Conservation (phyloP, 2,888 invertebrate genomes). For the Chamaedrilus cognettii region DNA sequence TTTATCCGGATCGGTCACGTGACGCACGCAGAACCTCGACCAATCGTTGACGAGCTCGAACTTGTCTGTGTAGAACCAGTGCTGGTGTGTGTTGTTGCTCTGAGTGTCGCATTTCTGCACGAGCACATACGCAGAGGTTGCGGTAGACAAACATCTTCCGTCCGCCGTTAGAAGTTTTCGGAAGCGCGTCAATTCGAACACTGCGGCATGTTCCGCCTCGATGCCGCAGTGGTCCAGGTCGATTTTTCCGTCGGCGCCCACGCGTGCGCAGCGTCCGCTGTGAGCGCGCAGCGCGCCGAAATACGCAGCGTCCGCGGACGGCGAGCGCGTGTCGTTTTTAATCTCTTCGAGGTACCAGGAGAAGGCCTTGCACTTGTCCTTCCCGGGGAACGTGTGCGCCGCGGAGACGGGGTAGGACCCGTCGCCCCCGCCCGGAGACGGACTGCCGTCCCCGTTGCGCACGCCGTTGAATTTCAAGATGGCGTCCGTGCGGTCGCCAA, state of each 20-base stretch:
- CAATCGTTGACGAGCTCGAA: constrained; percentile 21
- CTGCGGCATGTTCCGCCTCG: constrained; percentile 17
- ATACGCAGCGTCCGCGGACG: constrained; percentile 19
- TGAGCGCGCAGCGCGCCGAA: constrained; percentile 32
- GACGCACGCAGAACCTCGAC: constrained; percentile 33
- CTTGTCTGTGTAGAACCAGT: constrained; percentile 21
- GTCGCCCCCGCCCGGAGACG: no score
- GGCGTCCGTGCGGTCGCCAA: constrained; percentile 24
- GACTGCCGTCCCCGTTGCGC: no score
- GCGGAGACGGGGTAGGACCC: background rate
- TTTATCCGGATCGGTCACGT: constrained; percentile 40
- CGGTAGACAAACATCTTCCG: constrained; percentile 32
- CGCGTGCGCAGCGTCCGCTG: constrained; percentile 33
- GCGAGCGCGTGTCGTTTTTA: constrained; percentile 21
- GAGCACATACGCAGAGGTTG: constrained; percentile 28
- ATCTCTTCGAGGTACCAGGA: constrained; percentile 34
- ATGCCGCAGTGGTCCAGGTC: constrained; percentile 31
- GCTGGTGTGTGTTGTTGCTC: constrained; percentile 20
- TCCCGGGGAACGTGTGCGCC: background rate
- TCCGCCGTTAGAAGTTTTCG: constrained; percentile 14
- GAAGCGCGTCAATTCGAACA: constrained; percentile 31
- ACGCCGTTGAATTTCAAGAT: constrained; percentile 15
- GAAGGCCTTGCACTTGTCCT: constrained; percentile 25
- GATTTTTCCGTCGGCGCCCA: constrained; percentile 23
- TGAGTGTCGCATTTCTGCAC: constrained; percentile 20